Evolutionary conservation across 2,797 vertebrate genomes (phyloP).

Genomic region (Labroides dimidiatus): DNA sequence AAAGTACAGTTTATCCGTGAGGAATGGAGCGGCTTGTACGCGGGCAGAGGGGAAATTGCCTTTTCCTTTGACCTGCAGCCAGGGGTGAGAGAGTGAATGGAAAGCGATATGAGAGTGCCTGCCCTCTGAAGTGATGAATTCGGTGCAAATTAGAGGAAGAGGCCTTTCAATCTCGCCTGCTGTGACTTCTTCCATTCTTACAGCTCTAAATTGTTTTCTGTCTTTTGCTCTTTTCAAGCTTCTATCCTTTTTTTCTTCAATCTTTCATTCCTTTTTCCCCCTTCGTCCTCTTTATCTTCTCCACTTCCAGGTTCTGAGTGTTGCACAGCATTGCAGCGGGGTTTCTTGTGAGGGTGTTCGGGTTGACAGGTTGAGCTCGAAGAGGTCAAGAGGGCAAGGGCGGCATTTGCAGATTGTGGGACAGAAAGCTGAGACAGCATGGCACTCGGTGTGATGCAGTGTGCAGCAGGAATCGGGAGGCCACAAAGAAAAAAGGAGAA

Average conservation of each 20-base stretch:
- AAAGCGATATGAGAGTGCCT: slow-evolving; percentile 70
- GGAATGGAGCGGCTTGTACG: slow-evolving; percentile 71
- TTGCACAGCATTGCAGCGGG: slow-evolving; percentile 12
- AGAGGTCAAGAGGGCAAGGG: slow-evolving; percentile 73
- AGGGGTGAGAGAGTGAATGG: slow-evolving; percentile 74
- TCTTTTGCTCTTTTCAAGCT: slow-evolving; percentile 53
- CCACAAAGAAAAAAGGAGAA: slow-evolving; percentile 49
- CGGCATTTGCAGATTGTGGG: slow-evolving; percentile 70
- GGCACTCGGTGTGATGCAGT: slow-evolving; percentile 61
- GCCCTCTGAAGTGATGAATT: slow-evolving; percentile 76
- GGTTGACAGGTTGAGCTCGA: slow-evolving; percentile 75
- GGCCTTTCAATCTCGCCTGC: slow-evolving; percentile 67
- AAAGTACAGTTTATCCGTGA: slow-evolving; percentile 82
- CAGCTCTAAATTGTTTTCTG: slow-evolving; percentile 64
- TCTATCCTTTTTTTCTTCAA: slow-evolving; percentile 43
- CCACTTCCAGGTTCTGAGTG: slow-evolving; percentile 7
- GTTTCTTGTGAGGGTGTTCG: slow-evolving; percentile 16
- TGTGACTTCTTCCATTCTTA: slow-evolving; percentile 47
- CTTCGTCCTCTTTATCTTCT: slow-evolving; percentile 6
- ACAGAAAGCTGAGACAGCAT: slow-evolving; percentile 83
- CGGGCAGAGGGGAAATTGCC: slow-evolving; percentile 75
- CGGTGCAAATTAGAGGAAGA: slow-evolving; percentile 70
- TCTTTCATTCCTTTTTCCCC: slow-evolving; percentile 25
- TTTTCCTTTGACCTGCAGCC: slow-evolving; percentile 77
- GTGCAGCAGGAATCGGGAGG: slow-evolving; percentile 59